phyloP scores from a whole-genome alignment of 2,888 invertebrate genomes.

The Peribatodes rhomboidaria region DNA sequence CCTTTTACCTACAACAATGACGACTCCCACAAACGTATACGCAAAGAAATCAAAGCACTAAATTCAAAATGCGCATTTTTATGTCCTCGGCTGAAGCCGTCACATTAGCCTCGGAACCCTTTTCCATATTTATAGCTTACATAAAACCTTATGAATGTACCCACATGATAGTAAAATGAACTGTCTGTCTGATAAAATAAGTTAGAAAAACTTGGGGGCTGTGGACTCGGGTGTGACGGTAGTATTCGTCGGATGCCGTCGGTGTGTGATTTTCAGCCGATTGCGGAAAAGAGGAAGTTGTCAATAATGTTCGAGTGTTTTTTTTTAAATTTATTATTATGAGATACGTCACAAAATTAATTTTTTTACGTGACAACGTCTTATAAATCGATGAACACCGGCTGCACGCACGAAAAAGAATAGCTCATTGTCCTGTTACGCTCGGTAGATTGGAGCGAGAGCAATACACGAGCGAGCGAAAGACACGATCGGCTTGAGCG shows the following conservation, averaged over 20 bases:
- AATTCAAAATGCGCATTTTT: conserved; percentile 39
- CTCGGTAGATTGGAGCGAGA: no score
- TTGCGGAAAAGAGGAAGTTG: no score
- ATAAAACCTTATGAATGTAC: conserved; percentile 46
- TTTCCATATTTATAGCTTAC: conserved; percentile 46
- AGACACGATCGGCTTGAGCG: no score
- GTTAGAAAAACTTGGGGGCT: conserved; percentile 12
- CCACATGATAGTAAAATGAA: conserved; percentile 41
- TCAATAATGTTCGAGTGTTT: no score
- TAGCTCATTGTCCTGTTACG: no score
- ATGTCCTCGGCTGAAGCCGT: conserved; percentile 20
- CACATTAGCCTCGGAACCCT: conserved; percentile 42
- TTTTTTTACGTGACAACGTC: no score
- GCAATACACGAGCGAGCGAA: no score
- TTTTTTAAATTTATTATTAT: no score
- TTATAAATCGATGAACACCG: no score
- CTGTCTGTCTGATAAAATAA: conserved; percentile 29
- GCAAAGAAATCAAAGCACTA: conserved; percentile 34
- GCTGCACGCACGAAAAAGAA: no score
- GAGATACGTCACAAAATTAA: no score
- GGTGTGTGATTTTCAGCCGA: neutral
- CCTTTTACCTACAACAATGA: conserved; percentile 7
- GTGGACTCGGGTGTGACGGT: neutral
- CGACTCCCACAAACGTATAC: conserved; percentile 13
- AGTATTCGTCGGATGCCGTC: neutral